Conservation (phyloP, 2,888 invertebrate genomes). For the Pristionchus japonicus region DNA sequence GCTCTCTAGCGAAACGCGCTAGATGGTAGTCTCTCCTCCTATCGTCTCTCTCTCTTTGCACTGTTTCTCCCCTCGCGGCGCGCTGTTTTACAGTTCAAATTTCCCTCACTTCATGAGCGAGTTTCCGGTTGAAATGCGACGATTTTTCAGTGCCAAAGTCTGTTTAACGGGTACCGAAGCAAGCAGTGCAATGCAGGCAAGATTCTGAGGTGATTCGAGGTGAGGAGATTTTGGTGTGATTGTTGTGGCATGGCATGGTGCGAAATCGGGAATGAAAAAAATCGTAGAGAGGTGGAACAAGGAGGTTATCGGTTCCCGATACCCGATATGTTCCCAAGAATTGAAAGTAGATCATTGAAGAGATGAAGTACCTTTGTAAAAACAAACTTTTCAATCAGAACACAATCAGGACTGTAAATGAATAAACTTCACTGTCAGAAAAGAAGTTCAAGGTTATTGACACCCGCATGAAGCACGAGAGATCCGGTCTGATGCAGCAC, state of each 20-base stretch:
- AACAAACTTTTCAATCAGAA: too few relatives aligned
- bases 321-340: background rate
- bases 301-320: background rate
- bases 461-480: background rate
- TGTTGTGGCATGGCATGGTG: background rate
- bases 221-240: background rate
- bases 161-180: background rate
- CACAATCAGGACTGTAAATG: too few relatives aligned
- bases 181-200: slow-evolving; percentile 8
- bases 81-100: background rate
- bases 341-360: background rate
- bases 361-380: background rate
- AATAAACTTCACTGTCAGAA: too few relatives aligned
- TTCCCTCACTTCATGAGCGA: background rate
- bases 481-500: background rate
- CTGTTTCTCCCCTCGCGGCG: background rate
- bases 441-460: background rate
- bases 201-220: background rate
- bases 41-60: background rate
- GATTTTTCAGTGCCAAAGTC: slow-evolving; percentile 1
- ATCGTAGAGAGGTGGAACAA: background rate
- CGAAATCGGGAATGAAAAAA: background rate
- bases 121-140: background rate
- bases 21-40: background rate
- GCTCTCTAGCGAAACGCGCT: background rate